Evolutionary conservation across 2,797 vertebrate species (phyloP), one percentile per base, ranked within the genome.

Genomic region (Sebastes variabilis): DNA sequence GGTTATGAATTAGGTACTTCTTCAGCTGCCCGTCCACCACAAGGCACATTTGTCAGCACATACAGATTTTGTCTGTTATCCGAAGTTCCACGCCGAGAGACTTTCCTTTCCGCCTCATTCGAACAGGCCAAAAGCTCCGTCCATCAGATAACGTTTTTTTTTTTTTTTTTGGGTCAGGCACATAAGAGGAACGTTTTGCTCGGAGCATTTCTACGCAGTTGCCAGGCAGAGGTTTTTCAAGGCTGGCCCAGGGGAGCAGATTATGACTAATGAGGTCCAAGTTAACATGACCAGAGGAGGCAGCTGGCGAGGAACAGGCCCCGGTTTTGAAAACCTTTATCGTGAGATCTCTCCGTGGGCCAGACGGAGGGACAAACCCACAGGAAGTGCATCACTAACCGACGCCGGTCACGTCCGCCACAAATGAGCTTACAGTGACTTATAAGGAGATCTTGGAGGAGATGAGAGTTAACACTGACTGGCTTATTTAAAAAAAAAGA

Each of bases 221-320:
- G 77, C 88, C 86, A 84, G 75, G 80, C 79, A 61, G 84, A 87
- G 75, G 72, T 93, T 94, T 94, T 93, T 93, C 71, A 90, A 90
- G 89, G 77, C 74, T 18, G 80, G 75, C 94, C 90, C 94, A 58
- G 42, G 93, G 94, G 95, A 96, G 80, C 56, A 89, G 90, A 95
- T 96, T 94, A 93, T 93, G 84, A 92, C 91, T 95, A 95, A 95
- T 95, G 93, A 94, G 91, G 85, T 93, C 88, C 81, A 70, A 90
- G 91, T 93, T 94, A 95, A 95, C 81, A 36, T 92, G 93, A 94
- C 92, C 89, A 59, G 87, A 89, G 89, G 89, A 93, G 90, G 91
- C 90, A 92, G 89, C 86, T 93, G 89, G 90, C 70, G 66, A 92
- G 88, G 85, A 93, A 83, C 80, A 77, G 84, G 79, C 76, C 87